A percentile compares a stretch with the other conserved stretches of the same genome.
phyloP scores from a whole-genome alignment of 92 coral and sea anemone genomes.

The Porites rus region DNA sequence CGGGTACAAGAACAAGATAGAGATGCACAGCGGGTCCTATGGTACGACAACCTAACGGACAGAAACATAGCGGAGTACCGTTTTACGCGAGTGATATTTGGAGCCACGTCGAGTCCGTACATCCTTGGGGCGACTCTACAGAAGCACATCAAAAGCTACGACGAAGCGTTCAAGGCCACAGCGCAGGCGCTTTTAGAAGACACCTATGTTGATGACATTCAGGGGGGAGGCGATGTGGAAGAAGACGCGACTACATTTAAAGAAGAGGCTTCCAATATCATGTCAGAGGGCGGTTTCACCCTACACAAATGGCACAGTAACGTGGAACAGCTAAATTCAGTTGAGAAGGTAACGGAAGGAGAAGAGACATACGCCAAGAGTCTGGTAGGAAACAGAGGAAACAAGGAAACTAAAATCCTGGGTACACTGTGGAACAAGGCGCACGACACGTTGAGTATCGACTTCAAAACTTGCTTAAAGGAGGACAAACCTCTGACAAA shows the following conservation, averaged over 20 bases:
- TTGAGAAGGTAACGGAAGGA: constrained; percentile 24
- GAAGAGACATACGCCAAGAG: background rate
- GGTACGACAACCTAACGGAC: constrained; percentile 49
- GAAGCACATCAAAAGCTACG: constrained; percentile 47
- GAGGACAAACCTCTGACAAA: constrained; percentile 26
- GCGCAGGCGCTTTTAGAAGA: background rate
- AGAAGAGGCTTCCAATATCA: background rate
- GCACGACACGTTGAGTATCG: constrained; percentile 5
- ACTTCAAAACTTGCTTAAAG: background rate
- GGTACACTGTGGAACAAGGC: background rate
- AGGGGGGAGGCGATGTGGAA: background rate
- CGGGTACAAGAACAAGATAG: constrained; percentile 36
- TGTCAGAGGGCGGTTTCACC: background rate
- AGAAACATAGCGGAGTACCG: constrained; percentile 40
- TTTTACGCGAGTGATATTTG: constrained; percentile 68
- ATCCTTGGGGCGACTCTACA: constrained; percentile 66
- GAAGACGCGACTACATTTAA: background rate
- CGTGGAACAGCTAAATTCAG: background rate
- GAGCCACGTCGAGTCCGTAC: constrained; percentile 56
- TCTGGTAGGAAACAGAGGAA: background rate
- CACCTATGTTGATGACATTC: constrained; percentile 1
- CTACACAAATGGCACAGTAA: constrained; percentile 11
- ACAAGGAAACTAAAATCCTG: background rate
- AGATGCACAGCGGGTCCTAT: constrained; percentile 54
- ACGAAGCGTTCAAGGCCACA: constrained; percentile 14